These are phyloP conservation scores for Arremon aurantiirostris DNA, from an alignment of 2,797 vertebrate species.

Conservation along the genomic window DNA sequence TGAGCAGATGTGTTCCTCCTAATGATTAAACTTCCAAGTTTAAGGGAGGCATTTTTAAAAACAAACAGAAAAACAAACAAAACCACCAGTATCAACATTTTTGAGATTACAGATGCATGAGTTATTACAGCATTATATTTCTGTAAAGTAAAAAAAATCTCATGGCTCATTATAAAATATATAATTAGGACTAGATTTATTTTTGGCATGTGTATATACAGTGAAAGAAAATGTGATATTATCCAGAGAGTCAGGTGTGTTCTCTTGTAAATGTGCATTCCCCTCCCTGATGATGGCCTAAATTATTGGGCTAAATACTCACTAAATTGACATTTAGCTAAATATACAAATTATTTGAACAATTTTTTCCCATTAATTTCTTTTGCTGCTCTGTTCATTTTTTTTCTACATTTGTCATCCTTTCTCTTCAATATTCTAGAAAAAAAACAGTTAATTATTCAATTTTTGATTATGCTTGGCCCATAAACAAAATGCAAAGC, in stretches of 20 bases:
- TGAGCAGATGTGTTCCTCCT: background rate
- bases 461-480: background rate
- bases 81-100: background rate
- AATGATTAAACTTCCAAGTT: background rate
- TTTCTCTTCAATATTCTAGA: background rate
- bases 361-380: background rate
- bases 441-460: background rate
- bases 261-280: background rate
- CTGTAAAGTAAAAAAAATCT: background rate
- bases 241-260: background rate
- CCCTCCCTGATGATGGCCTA: accelerated
- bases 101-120: background rate
- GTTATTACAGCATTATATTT: background rate
- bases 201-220: background rate
- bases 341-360: background rate
- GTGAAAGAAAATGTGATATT: background rate
- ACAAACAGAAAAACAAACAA: background rate
- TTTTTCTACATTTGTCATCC: background rate
- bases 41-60: background rate
- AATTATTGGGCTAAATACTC: background rate
- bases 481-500: background rate
- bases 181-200: background rate
- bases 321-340: background rate
- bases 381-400: background rate
- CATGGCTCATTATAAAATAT: background rate